phyloP scores from a whole-genome alignment of 2,888 invertebrate genomes.

The Toxonevra muliebris region DNA sequence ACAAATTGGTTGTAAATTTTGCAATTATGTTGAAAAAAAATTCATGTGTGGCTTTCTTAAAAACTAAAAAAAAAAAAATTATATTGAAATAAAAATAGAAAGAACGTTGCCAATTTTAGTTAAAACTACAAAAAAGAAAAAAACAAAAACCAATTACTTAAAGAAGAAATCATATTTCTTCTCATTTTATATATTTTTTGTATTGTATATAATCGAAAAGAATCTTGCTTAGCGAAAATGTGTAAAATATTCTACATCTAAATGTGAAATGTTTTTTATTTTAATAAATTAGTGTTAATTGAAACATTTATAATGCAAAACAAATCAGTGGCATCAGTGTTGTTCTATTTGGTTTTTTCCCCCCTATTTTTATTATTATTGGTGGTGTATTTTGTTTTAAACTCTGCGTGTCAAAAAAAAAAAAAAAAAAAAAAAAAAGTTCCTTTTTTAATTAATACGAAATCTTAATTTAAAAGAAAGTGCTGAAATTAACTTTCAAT shows the following conservation, averaged over 20 bases:
- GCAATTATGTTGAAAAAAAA: constrained; percentile 27
- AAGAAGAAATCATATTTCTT: background rate
- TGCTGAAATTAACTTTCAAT: too few relatives aligned
- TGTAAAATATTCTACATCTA: constrained; percentile 34
- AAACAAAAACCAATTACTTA: constrained; percentile 7
- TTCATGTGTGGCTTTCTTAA: constrained; percentile 31
- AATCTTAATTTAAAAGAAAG: too few relatives aligned
- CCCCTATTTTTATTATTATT: too few relatives aligned
- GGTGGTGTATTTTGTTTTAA: too few relatives aligned
- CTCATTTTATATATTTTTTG: constrained; percentile 6
- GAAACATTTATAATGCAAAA: too few relatives aligned
- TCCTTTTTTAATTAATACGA: too few relatives aligned
- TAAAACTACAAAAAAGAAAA: background rate
- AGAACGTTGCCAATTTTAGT: constrained; percentile 35
- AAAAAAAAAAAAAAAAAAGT: too few relatives aligned
- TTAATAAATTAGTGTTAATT: constrained; percentile 34
- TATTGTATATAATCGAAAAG: constrained; percentile 17
- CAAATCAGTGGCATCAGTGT: constrained; percentile 22
- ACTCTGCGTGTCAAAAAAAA: too few relatives aligned
- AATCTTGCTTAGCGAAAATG: constrained; percentile 30
- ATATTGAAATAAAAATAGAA: constrained; percentile 40
- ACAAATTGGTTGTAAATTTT: constrained; percentile 51
- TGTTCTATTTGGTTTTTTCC: too few relatives aligned
- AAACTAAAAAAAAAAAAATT: constrained; percentile 30
- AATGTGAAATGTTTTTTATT: constrained; percentile 22